Evolutionary conservation across 2,888 invertebrate species (phyloP).

Genomic region (Luperina nickerlii): DNA sequence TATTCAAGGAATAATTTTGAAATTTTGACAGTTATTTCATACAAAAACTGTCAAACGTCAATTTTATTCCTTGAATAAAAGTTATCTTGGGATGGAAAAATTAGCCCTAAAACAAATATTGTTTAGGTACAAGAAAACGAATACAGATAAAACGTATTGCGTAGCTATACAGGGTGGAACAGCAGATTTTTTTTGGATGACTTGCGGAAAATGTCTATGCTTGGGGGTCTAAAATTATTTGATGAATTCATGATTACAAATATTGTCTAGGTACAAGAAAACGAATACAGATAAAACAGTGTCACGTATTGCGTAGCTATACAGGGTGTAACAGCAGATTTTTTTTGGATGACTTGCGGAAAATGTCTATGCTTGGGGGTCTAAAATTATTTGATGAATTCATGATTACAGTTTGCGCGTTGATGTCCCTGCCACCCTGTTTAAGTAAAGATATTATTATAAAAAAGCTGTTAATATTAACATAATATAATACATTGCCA

Average conservation of each 20-base stretch:
- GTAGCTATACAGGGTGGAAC: background rate
- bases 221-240: too few species aligned
- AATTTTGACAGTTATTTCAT: too few species aligned
- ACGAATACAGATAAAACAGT: background rate
- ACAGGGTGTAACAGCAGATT: background rate
- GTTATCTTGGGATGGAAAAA: too few species aligned
- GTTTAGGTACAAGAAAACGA: background rate
- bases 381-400: too few species aligned
- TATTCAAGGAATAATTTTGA: too few species aligned
- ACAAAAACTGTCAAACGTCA: too few species aligned
- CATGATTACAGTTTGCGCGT: too few species aligned
- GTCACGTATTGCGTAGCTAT: too few species aligned
- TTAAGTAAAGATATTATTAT: background rate
- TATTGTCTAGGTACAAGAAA: background rate
- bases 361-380: too few species aligned
- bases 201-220: too few species aligned
- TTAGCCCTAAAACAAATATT: background rate
- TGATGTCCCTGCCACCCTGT: background rate
- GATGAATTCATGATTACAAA: too few species aligned
- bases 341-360: background rate
- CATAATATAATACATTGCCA: slow-evolving; percentile 15
- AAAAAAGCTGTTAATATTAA: slow-evolving; percentile 14
- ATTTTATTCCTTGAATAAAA: too few species aligned
- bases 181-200: background rate
- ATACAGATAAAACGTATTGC: background rate